Base-by-base conservation (phyloP, 2,113 vertebrate genomes). In the Halcyon malimbica region DNA sequence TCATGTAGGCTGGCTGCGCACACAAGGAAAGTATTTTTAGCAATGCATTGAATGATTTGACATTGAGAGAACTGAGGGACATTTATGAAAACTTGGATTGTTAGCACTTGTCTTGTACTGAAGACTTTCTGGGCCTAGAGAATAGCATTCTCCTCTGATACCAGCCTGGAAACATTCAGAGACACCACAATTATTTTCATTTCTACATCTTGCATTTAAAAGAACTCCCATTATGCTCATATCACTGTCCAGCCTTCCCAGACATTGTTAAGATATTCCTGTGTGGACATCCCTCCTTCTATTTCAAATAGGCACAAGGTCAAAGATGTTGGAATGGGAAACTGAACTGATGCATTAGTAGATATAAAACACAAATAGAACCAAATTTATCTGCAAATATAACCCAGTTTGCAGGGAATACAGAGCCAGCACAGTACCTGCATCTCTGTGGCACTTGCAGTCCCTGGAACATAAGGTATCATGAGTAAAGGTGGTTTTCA, bases 21-120 rank as follows among this genome's bases (percentile, higher is more conserved):
- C 89, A 87, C 29, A 64, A 67, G 63, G 59, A 8, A 46, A 75
- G 68, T 97, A 96, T 96, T 96, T 97, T 96, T 97, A 96, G 95
- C 82, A 33, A 9, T 11, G 68, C 50, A 42, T 37, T 23, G 82
- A 89, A 57, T 46, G 60, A 71, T 84, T 87, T 94, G 92, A 95
- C 92, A 94, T 97, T 95, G 95, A 94, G 90, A 94, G 88, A 93
- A 86, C 85, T 74, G 90, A 94, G 75, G 56, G 54, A 86, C 88
- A 11, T 59, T 80, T 59, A 63, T 0, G 6, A 50, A 73, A 94
- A 88, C 67, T 89, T 88, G 82, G 41, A 13, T 33, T 63, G 59
- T 24, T 37, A 25, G 37, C 73, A 11, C 69, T 71, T 78, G 74
- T 33, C 46, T 76, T 62, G 29, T 31, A 8, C 41, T 35, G 54